These are phyloP conservation scores for Acanthosepion lycidas DNA, from an alignment of 2,888 invertebrate species.

Conservation along the genomic window DNA sequence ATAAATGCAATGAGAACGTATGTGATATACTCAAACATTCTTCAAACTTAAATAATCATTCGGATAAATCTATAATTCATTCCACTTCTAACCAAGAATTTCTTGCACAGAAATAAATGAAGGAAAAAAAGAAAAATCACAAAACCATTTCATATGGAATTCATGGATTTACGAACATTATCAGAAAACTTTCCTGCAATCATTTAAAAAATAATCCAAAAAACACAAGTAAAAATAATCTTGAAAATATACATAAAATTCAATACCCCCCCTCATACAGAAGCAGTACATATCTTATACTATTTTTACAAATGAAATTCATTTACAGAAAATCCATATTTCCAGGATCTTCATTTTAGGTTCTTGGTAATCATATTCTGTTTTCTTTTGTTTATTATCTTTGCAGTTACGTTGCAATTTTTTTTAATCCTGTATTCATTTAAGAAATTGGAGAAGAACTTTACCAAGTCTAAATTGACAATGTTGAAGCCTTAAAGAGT, in stretches of 20 bases:
- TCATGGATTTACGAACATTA: background rate
- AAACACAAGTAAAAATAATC: background rate
- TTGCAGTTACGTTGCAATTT: background rate
- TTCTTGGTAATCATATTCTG: background rate
- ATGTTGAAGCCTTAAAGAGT: background rate
- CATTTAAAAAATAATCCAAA: background rate
- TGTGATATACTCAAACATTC: background rate
- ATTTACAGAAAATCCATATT: constrained; percentile 33
- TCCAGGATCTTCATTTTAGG: background rate
- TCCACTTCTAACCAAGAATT: background rate
- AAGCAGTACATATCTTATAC: background rate
- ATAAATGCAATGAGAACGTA: background rate
- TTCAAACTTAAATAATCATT: background rate
- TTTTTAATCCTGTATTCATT: background rate
- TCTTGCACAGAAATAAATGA: background rate
- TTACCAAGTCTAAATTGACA: constrained; percentile 33
- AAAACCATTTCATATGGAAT: background rate
- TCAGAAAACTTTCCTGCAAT: background rate
- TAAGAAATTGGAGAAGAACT: constrained; percentile 18
- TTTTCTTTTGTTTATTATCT: background rate
- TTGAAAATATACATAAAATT: background rate
- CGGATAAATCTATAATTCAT: background rate
- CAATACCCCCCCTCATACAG: background rate
- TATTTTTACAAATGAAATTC: background rate
- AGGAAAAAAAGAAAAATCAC: background rate